Base-by-base conservation (phyloP, 2,888 invertebrate genomes). In the Caenorhabditis sp. region DNA sequence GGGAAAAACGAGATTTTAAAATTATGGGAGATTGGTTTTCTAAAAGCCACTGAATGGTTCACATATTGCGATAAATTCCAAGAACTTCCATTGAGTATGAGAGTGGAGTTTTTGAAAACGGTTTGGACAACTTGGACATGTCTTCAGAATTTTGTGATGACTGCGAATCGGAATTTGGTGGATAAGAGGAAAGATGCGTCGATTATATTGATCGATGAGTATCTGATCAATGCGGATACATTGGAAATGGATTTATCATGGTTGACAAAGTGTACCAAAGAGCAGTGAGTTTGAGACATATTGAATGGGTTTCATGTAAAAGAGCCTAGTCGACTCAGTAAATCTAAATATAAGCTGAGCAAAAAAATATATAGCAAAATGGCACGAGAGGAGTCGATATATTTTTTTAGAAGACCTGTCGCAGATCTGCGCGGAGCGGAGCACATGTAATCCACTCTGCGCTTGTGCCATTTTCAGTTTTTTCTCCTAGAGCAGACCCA, bases 201-300 rank as follows among this genome's bases (percentile, higher is more conserved):
- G 53, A 53, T 17, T 4, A 26, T 62, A 26, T 25, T 59, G 10
- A 12, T 31, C 4, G 50, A 62, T 27, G 49, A 10, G 10, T 7
- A 10, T 31, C 31, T 31, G 4, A 10, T 31, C 31, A 10, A 31
- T 31, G 31, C 4, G 31, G 31, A 31, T 7, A 31, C 31, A 7
- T 31, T 66, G 7, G 66, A 65, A 27, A 12, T 70, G 3, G 70
- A 70, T 27, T 14, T 70, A 1, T n/a, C 66, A n/a, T 70, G 70
- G 70, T 70, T 64, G 21, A 61, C 70, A 14, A 59, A 56, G n/a
- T 66, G 27, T 14, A 43, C 62, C 0, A 4, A 59, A n/a, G 70
- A 70, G 3, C 54, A 70, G 31, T 36, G 65, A 20, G 23, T 50
- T 50, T 50, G 4, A 50, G 17, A 14, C 4, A 50, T 7, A 53